Evolutionary conservation across 2,113 vertebrate species (phyloP), one percentile per base, ranked within the genome.

Genomic region (Otus sunia): DNA sequence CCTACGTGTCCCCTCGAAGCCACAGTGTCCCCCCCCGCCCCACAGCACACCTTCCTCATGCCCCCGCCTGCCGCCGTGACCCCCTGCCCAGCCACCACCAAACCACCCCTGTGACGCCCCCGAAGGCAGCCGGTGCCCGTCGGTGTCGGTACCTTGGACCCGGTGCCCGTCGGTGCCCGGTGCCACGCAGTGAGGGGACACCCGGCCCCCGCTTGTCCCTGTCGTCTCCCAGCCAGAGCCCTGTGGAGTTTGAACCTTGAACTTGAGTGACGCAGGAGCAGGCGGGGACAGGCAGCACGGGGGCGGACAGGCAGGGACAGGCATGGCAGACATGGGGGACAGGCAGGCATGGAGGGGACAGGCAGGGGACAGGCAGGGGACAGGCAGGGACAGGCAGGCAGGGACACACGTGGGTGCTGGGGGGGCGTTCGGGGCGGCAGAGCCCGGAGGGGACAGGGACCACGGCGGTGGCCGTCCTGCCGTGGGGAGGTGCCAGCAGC

Each of bases 181-280:
- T 26, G 55, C 41, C 62, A 3, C 7, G 0, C 49, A 7, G 20
- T 1, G 9, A 49, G 58, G 30, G 50, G 30, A 17, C 11, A 1
- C 23, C 14, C 1, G 9, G 39, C 5, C 66, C 15, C 41, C 0
- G 12, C 2, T 47, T 10, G 67, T 60, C 67, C 43, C 39, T 2
- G 10, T 6, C 1, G 10, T 27, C 21, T 55, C 27, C 49, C 60
- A 10, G 25, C 7, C 0, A 1, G 34, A 29, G 68, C 79, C 55
- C 22, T 1, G 53, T 62, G 91, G 91, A 91, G 74, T 93, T 88
- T 95, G 91, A 93, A 95, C 94, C 84, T 91, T 88, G 91, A 93
- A 91, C 94, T 85, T 88, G 91, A 85, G 86, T 3, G 29, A 27
- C 34, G 78, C 37, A 7, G 86, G 0, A 8, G 53, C 73, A 36